Evolutionary conservation across 2,797 vertebrate species (phyloP), one percentile per base, ranked within the genome.

Genomic region (Hemibagrus guttatus): DNA sequence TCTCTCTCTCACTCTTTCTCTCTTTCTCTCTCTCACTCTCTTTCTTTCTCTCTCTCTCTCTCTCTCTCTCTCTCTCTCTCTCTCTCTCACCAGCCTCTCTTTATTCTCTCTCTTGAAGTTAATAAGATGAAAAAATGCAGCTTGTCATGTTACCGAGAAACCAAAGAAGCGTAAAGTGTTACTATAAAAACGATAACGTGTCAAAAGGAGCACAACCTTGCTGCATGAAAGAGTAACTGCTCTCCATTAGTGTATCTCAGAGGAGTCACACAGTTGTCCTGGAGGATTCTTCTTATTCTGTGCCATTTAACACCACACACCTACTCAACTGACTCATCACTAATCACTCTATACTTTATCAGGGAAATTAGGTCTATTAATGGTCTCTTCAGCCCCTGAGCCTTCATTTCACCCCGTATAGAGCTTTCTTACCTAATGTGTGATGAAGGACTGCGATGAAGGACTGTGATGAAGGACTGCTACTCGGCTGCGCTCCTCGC

Each of bases 381-480:
- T 72, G 4, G 5, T 74, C 14, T 26, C 19, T 81, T 63, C 26
- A 56, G 66, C 23, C 59, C 49, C 6, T 72, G 12, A 84, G 28
- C 39, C 63, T 75, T 68, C 46, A 23, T 68, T 31, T 54, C 46
- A 52, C 14, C 1, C 17, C 31, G 64, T 46, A 28, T 78, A 0
- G 23, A 69, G 49, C 6, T 59, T 28, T 61, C 83, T 84, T 84
- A 84, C 69, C 69, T 39, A 49, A 31, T 11, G 56, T 23, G 39
- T 1, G n/a, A 82, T 68, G 63, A 82, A 66, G n/a, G n/a, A 23
- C 69, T 46, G 31, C 35, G 46, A 49, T 49, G 46, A 49, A 49
- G 46, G 46, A 46, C 46, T 14, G 26, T 1, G 26, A 82, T 52
- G 63, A 82, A 66, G n/a, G 17, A 23, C 69, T 46, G 31, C 54